Evolutionary conservation across 2,888 invertebrate genomes (phyloP), one percentile per base, ranked within the genome.

Genomic region (Clostera curtula): DNA sequence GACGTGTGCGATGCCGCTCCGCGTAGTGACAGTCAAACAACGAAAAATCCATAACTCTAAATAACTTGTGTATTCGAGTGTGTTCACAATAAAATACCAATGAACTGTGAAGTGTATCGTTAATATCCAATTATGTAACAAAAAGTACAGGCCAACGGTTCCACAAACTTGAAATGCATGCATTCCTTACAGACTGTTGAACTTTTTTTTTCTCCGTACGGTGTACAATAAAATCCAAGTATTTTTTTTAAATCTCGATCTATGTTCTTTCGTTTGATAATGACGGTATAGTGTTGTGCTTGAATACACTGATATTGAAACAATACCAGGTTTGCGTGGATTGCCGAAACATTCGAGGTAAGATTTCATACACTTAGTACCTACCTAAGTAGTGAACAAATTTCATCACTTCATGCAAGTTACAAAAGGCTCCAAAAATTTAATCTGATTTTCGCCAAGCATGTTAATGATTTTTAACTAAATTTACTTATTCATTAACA

Each of bases 151-250:
- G 45, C 48, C 29, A 40, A 56, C 47, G 48, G 49, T 56, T 56
- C 56, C 52, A 58, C 52, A 59, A 53, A 61, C 61, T 74, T 67
- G 67, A 77, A 79, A 79, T 76, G 75, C 72, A 74, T 64, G 74
- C 82, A 83, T 83, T 80, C 82, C 82, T 63, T 35, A 38, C 64
- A 74, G 82, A 71, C 71, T 83, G 66, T 80, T 83, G 82, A 83
- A 83, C 82, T 74, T 75, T 49, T 73, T 75, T 74, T 74, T 68
- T 62, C 56, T 56, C 51, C 49, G 47, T 62, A 59, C 56, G 54
- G 63, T 69, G 67, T 65, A 61, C 68, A 57, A 74, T 76, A 75
- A 65, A 62, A 73, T 73, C 67, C 67, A 64, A 63, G 59, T 49
- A 51, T 56, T 55, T 59, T 64, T 61, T 56, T 58, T 56, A 44